Base-by-base conservation (phyloP, 2,888 invertebrate species). In the Protophormia terraenovae region DNA sequence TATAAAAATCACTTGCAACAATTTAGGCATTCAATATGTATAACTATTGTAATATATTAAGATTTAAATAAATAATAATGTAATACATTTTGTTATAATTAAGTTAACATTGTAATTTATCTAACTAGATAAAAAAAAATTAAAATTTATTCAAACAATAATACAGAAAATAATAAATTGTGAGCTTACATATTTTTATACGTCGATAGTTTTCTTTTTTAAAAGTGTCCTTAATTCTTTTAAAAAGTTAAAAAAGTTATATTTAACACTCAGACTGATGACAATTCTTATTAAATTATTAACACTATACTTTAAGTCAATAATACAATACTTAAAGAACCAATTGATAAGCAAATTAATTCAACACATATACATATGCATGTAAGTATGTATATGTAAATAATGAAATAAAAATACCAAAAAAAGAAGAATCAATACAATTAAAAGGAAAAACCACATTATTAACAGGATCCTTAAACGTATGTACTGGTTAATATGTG, bases 271-370 rank as follows among this genome's bases (percentile, higher is more conserved):
- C n/a, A n/a, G n/a, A n/a, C n/a, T n/a, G n/a, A n/a, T n/a, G n/a
- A n/a, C n/a, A n/a, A n/a, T n/a, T n/a, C n/a, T n/a, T n/a, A n/a
- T n/a, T n/a, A n/a, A n/a, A n/a, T n/a, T n/a, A n/a, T n/a, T n/a
- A n/a, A n/a, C n/a, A n/a, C n/a, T n/a, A n/a, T n/a, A n/a, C n/a
- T n/a, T n/a, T n/a, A n/a, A n/a, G n/a, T 47, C 73, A 60, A 62
- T 73, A 73, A 73, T 19, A 45, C 73, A 47, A 62, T 62, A 32
- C 32, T 35, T 47, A 47, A 58, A 73, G 62, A 41, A 73, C 47
- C 73, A 73, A 50, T 60, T 73, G 60, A 62, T 32, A 32, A 62
- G 62, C 45, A 50, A 29, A 19, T 62, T 73, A 62, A 73, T 29
- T n/a, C n/a, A n/a, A n/a, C n/a, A n/a, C n/a, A n/a, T n/a, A n/a